Evolutionary conservation across 2,797 vertebrate genomes (phyloP).

Genomic region (Spinus pinus): DNA sequence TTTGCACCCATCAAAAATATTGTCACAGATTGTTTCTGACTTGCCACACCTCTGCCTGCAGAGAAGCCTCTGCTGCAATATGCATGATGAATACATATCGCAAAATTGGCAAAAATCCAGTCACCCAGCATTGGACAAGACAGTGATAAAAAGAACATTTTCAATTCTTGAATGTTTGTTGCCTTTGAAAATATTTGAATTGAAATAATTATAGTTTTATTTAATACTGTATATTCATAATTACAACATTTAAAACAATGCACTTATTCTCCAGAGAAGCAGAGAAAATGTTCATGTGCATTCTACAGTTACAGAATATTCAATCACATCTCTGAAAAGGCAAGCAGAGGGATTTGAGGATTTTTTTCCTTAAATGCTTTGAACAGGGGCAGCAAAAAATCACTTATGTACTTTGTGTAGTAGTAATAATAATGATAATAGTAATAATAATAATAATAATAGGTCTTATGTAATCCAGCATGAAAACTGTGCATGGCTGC

Average conservation of each 20-base stretch:
- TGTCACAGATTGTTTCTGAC: not conserved
- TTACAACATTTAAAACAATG: constrained; percentile 42
- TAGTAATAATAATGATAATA: not conserved
- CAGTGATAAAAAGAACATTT: not conserved
- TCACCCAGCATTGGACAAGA: not conserved
- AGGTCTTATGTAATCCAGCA: not conserved
- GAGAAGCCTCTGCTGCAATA: not conserved
- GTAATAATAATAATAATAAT: too few species aligned
- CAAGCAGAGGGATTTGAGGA: not conserved
- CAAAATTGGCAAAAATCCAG: constrained; percentile 9
- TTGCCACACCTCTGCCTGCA: not conserved
- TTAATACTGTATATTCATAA: not conserved
- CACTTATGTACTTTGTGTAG: not conserved
- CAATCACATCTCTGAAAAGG: not conserved
- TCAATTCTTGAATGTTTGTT: not conserved
- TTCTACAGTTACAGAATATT: not conserved
- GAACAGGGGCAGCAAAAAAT: not conserved
- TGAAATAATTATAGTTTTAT: constrained; percentile 38
- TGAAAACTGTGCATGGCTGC: not conserved
- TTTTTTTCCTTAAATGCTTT: not conserved
- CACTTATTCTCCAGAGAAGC: not conserved
- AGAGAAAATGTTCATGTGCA: not conserved
- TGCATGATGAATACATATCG: not conserved
- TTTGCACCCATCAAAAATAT: not conserved
- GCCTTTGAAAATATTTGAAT: constrained; percentile 41